phyloP scores from a whole-genome alignment of 2,888 invertebrate species.

The Drymonia ruficornis region DNA sequence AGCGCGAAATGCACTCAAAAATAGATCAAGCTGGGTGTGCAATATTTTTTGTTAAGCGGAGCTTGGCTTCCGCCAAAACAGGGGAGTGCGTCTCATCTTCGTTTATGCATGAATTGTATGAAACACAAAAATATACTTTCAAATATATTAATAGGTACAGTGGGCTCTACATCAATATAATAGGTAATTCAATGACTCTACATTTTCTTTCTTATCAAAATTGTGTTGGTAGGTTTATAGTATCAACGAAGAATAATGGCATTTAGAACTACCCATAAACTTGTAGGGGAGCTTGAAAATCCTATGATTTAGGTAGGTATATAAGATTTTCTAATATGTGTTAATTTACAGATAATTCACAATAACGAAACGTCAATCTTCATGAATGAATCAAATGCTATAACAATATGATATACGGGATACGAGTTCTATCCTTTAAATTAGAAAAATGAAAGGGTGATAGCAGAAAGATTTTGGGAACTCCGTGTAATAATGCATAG shows the following conservation, averaged over 20 bases:
- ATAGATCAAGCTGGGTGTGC: constrained; percentile 82
- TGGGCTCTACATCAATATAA: too few relatives aligned
- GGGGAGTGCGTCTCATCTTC: constrained; percentile 33
- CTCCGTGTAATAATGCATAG: too few relatives aligned
- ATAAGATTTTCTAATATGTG: too few relatives aligned
- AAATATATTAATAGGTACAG: too few relatives aligned
- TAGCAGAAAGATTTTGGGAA: not conserved
- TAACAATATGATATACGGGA: constrained; percentile 72
- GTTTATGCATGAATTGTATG: constrained; percentile 14
- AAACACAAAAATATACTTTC: not conserved
- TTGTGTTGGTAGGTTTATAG: too few relatives aligned
- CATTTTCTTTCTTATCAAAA: too few relatives aligned
- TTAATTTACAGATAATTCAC: too few relatives aligned
- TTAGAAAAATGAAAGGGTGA: constrained; percentile 15
- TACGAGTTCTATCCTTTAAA: constrained; percentile 51
- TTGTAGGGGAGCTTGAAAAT: too few relatives aligned
- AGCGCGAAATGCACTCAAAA: constrained; percentile 84
- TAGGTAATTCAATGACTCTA: too few relatives aligned
- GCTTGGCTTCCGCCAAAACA: constrained; percentile 61
- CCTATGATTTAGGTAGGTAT: too few relatives aligned
- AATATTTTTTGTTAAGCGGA: constrained; percentile 78
- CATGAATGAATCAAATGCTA: constrained; percentile 49
- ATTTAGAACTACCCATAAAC: too few relatives aligned
- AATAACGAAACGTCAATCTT: constrained; percentile 65
- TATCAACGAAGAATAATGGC: too few relatives aligned